Evolutionary conservation across 2,797 vertebrate species (phyloP).

Genomic region (Gorsachius magnificus): DNA sequence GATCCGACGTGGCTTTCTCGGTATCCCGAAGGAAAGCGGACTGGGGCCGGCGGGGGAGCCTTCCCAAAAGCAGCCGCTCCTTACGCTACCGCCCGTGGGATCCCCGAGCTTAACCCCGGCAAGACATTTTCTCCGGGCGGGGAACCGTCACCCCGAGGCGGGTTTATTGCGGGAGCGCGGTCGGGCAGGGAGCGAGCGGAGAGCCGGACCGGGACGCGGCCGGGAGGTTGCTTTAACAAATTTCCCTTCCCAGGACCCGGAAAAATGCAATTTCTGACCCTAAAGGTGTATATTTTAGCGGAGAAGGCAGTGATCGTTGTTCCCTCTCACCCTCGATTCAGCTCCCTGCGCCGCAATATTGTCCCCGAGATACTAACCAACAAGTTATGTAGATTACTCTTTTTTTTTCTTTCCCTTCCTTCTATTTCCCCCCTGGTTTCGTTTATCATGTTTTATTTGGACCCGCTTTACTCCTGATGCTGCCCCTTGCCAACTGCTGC

Average conservation of each 20-base stretch:
- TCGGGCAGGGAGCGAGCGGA: background rate
- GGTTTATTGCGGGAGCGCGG: background rate
- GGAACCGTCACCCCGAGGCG: background rate
- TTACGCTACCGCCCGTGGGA: background rate
- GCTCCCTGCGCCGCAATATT: background rate
- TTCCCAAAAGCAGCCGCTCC: background rate
- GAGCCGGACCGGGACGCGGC: background rate
- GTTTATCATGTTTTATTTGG: background rate
- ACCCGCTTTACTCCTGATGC: background rate
- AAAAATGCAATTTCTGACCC: background rate
- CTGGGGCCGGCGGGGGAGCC: background rate
- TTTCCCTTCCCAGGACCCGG: background rate
- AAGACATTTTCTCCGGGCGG: background rate
- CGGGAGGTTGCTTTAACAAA: background rate
- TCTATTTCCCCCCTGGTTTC: background rate
- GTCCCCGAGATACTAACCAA: background rate
- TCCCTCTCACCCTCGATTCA: fast-evolving
- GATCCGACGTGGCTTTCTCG: background rate
- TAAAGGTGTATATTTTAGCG: background rate
- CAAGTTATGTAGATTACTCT: fast-evolving
- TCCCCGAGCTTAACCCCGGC: background rate
- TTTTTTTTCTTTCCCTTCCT: background rate
- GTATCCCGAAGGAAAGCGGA: background rate
- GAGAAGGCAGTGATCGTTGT: background rate
- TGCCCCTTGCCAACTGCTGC: background rate